Conservation (phyloP, 2,888 invertebrate genomes). For the Oscheius myriophilus region DNA sequence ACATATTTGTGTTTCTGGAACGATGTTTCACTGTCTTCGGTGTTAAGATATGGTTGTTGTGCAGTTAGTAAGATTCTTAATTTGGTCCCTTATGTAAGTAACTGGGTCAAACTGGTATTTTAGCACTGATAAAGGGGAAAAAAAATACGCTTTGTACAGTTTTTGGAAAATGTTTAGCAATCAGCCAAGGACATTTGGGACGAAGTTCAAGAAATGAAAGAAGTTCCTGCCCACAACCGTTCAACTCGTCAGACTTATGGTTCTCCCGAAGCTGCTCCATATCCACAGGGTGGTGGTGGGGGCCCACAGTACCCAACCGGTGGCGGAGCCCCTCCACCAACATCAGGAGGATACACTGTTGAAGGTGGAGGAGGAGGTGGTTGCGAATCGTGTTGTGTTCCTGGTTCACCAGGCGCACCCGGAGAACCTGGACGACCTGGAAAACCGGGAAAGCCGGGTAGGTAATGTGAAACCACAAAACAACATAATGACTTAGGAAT, state of each 20-base stretch:
- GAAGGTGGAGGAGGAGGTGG: slow-evolving; percentile 12
- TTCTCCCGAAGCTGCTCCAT: neutral
- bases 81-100: no score
- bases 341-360: neutral
- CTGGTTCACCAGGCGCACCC: slow-evolving; percentile 55
- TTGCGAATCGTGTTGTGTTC: slow-evolving; percentile 5
- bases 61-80: no score
- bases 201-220: slow-evolving; percentile 11
- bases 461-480: neutral
- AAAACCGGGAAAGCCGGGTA: slow-evolving; percentile 1
- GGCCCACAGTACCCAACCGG: no score
- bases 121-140: no score
- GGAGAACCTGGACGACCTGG: slow-evolving; percentile 62
- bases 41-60: no score
- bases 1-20: no score
- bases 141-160: neutral
- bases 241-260: neutral
- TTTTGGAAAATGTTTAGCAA: neutral
- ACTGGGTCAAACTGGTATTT: no score
- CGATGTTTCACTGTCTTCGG: no score
- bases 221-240: neutral
- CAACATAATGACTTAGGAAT: neutral
- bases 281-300: neutral
- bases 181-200: slow-evolving; percentile 14
- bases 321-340: neutral